Conservation (phyloP, 2,113 vertebrate species). For the Coregonus clupeaformis region DNA sequence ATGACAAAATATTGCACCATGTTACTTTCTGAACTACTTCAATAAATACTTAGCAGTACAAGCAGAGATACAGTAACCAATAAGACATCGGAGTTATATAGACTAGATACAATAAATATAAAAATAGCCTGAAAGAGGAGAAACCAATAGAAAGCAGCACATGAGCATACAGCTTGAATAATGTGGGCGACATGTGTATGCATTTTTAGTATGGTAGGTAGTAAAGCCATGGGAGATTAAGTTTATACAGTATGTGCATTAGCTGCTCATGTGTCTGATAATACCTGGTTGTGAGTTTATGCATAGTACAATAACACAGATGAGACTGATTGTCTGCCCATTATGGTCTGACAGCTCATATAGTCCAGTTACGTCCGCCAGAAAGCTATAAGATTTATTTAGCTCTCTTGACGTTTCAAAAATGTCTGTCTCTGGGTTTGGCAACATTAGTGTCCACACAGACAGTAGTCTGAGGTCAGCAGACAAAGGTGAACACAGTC, state of each 20-base stretch:
- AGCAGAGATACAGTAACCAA: not conserved
- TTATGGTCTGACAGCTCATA: not conserved
- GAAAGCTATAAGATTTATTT: too few species aligned
- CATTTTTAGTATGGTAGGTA: not conserved
- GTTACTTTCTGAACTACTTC: conserved; percentile 18
- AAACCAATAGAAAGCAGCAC: not conserved
- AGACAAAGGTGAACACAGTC: too few species aligned
- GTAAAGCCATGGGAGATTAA: too few species aligned
- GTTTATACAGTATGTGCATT: not conserved
- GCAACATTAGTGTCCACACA: too few species aligned
- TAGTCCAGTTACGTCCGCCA: not conserved
- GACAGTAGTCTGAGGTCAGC: too few species aligned
- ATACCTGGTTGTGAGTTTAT: not conserved
- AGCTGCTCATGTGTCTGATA: not conserved
- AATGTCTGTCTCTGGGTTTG: not conserved
- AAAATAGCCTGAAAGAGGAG: not conserved
- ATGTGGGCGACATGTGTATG: not conserved
- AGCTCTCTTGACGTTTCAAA: too few species aligned
- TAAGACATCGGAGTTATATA: not conserved
- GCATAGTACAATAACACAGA: conserved; percentile 3
- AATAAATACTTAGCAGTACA: conserved; percentile 63
- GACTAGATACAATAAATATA: not conserved
- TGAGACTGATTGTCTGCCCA: not conserved
- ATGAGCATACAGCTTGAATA: not conserved
- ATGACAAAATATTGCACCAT: not conserved